Evolutionary conservation across 2,113 vertebrate species (phyloP), one percentile per base, ranked within the genome.

Genomic region (Ahaetulla prasina): DNA sequence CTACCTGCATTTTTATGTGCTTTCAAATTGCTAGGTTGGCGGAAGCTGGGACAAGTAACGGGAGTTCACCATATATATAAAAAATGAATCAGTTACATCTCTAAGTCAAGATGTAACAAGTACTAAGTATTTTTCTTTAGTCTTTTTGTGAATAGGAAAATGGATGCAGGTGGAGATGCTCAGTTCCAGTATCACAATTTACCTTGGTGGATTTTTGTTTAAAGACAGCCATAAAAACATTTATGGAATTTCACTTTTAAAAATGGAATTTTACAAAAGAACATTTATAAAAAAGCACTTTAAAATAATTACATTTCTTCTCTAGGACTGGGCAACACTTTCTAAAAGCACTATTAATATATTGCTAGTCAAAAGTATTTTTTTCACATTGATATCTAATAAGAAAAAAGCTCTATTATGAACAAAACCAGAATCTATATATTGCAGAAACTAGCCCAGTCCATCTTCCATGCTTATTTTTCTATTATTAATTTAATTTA

Each of bases 131-230:
- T 88, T 94, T 92, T 92, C 92, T 94, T 93, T 84, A 96, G 94
- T 95, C 93, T 94, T 1, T 0, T 68, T 95, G 85, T 90, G 95
- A 96, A 96, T 93, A 96, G 54, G 74, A 95, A 91, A 92, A 1
- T 18, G 94, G 90, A 95, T 94, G 50, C 92, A 92, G 94, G 57
- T 74, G 88, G 95, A 18, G 89, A 92, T 93, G 93, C 92, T 89
- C 93, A 93, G 63, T 84, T 35, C 63, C 12, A 68, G 14, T 93
- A 92, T 95, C 95, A 93, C 87, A 93, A 52, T 43, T 35, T 57
- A 85, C 49, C 60, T 80, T 92, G 92, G 49, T 68, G 55, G 86
- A 93, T 92, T 91, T 93, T 49, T 88, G 89, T 80, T 95, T 57
- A 96, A 94, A 95, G 52, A 12, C 30, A 0, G 87, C 93, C 92